phyloP scores from a whole-genome alignment of 2,113 vertebrate species.

The Seriola dumerili region DNA sequence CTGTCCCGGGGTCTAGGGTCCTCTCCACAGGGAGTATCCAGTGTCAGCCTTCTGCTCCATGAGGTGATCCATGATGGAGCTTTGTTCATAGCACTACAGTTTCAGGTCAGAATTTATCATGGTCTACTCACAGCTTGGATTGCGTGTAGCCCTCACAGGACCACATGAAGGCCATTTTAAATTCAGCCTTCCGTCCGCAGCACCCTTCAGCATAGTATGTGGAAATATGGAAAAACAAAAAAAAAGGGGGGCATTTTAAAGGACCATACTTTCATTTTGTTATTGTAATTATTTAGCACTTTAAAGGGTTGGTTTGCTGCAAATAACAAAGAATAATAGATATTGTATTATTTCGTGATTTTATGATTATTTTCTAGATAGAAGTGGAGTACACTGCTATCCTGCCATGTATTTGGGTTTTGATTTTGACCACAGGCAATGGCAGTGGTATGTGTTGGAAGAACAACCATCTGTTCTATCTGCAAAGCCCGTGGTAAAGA shows the following conservation, averaged over 20 bases:
- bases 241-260: background rate
- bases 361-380: too few species aligned
- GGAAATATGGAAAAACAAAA: constrained; percentile 40
- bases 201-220: background rate
- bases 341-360: too few species aligned
- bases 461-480: background rate
- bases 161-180: constrained; percentile 59
- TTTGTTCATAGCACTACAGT: constrained; percentile 29
- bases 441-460: background rate
- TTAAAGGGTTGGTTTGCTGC: background rate
- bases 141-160: constrained; percentile 19
- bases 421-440: too few species aligned
- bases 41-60: constrained; percentile 54
- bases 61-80: constrained; percentile 60
- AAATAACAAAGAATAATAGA: too few species aligned
- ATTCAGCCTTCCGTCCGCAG: constrained; percentile 14
- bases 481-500: constrained; percentile 5
- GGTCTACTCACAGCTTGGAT: constrained; percentile 23
- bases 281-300: background rate
- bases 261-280: background rate
- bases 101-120: constrained; percentile 60
- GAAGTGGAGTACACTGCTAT: background rate
- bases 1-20: constrained; percentile 52
- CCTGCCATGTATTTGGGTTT: background rate
- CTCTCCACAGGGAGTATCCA: constrained; percentile 63